Base-by-base conservation (phyloP, 2,797 vertebrate genomes). In the Myiotriccus ornatus region DNA sequence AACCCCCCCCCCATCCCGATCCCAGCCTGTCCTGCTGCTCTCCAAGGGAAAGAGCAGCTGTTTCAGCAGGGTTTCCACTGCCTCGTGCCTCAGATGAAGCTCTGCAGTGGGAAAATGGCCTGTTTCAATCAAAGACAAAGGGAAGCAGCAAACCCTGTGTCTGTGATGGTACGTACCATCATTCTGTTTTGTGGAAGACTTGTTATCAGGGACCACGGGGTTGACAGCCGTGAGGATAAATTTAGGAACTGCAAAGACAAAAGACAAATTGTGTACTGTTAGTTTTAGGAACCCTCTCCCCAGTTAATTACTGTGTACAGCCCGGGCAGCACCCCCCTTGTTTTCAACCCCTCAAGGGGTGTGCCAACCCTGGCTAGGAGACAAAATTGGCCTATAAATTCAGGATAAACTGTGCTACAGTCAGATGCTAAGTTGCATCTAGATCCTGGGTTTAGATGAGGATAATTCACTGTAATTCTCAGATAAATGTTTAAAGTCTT, bases 211-310 rank as follows among this genome's bases (percentile, higher is more conserved):
- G 86, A 68, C 12, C 91, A 96, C 77, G 15, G 99, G 97, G 88
- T 99, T 99, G 49, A 98, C 98, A 69, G 98, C 99, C 13, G 94
- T 98, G 59, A 99, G 97, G 94, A 99, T 98, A 74, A 97, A 93
- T 95, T 97, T 98, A 86, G 98, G 98, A 97, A 98, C 98, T 98
- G 91, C 77, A 97, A 97, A 89, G 49, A 93, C 27, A 65, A 96
- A 94, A 96, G 74, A 96, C 78, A 87, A 63, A 84, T 60, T 47
- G 39, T 19, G 11, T 64, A 56, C 67, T 62, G 44, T 71, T 65
- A 92, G 44, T 79, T 73, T 90, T 50, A 56, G 52, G 27, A 91
- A 50, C 27, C 30, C 30, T 87, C 55, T 53, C 24, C 30, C 22
- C 39, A 17, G 30, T 53, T 60, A 68, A 64, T 55, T 46, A 62